Conservation (phyloP, 2,797 vertebrate species). For the Paratrypauchen microcephalus region DNA sequence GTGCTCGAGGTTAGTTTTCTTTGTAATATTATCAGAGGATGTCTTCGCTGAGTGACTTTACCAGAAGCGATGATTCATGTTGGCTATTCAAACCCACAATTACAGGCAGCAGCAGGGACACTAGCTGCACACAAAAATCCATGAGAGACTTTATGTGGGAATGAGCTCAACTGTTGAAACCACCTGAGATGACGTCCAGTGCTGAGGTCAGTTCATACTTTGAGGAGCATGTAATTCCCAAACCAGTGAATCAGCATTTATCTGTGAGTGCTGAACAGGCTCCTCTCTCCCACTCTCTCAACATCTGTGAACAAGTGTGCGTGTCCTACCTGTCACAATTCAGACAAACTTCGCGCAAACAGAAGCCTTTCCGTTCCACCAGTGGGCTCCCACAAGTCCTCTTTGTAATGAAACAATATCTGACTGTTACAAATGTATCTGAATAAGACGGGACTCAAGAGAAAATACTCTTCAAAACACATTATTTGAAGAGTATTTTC, state of each 20-base stretch:
- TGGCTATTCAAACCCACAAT: neutral
- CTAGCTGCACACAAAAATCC: constrained; percentile 10
- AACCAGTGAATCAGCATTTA: constrained; percentile 10
- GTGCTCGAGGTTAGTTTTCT: neutral
- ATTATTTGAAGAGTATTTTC: neutral
- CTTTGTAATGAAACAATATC: neutral
- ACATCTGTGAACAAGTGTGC: neutral
- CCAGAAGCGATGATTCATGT: neutral
- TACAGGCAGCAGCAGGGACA: neutral
- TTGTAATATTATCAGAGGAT: neutral
- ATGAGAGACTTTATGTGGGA: neutral
- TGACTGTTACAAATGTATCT: neutral
- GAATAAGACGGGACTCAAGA: neutral
- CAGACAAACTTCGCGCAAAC: neutral
- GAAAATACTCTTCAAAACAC: too few relatives aligned
- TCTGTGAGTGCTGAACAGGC: neutral
- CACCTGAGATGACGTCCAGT: neutral
- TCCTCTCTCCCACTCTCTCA: neutral
- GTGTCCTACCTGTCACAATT: neutral
- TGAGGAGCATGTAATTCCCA: constrained; percentile 1
- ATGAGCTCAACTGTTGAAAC: constrained; percentile 14
- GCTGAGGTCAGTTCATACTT: constrained; percentile 14
- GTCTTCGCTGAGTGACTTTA: neutral
- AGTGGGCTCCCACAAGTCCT: neutral
- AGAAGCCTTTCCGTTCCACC: neutral